phyloP scores from a whole-genome alignment of 2,888 invertebrate species.

The Melikaiella ostensackeni region DNA sequence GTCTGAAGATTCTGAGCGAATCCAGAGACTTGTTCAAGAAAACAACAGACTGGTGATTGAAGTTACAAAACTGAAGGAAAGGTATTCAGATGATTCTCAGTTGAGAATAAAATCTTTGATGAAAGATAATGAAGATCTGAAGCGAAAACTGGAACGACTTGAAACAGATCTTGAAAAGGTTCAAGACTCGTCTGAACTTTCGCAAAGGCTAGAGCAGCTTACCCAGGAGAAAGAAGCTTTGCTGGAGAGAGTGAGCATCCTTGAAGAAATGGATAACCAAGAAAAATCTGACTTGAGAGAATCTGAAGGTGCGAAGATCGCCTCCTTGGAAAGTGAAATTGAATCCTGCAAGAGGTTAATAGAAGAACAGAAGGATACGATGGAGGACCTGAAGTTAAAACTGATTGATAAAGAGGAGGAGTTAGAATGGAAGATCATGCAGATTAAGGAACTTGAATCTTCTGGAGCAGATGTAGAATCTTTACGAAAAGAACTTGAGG shows the following conservation, averaged over 20 bases:
- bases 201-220: constrained; percentile 84
- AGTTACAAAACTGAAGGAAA: constrained; percentile 60
- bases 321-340: constrained; percentile 67
- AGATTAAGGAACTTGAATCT: constrained; percentile 56
- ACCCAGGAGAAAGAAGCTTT: constrained; percentile 77
- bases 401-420: constrained; percentile 76
- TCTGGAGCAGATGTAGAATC: constrained; percentile 57
- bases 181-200: constrained; percentile 76
- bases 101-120: constrained; percentile 53
- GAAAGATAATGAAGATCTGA: constrained; percentile 53
- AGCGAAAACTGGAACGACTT: constrained; percentile 47
- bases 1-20: constrained; percentile 37
- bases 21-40: constrained; percentile 51
- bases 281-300: constrained; percentile 77
- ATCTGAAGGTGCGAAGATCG: constrained; percentile 72
- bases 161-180: constrained; percentile 61
- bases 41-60: constrained; percentile 63
- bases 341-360: constrained; percentile 80
- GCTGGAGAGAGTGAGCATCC: constrained; percentile 72
- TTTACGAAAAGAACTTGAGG: constrained; percentile 63
- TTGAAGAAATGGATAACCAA: constrained; percentile 75
- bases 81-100: constrained; percentile 51
- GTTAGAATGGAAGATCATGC: constrained; percentile 76
- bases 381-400: constrained; percentile 80
- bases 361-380: constrained; percentile 80